A percentile compares a stretch with the other conserved stretches of the same genome.
phyloP scores from a whole-genome alignment of 1,140 invertebrate species.

The Zaprionus africanus region DNA sequence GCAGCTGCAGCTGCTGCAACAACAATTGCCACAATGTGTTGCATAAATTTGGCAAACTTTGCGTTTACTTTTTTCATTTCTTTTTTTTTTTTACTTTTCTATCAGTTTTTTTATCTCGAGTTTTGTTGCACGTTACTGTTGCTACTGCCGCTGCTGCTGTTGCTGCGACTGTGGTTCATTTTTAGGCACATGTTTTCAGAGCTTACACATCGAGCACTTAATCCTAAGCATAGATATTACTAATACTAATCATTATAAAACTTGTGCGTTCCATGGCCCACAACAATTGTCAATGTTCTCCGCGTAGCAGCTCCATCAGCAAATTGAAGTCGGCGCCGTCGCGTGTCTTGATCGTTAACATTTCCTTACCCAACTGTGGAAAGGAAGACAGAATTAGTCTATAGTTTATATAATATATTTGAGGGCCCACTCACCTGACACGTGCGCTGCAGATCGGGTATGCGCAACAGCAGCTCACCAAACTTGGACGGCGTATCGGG shows the following conservation, averaged over 20 bases:
- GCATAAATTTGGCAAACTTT: slow-evolving; percentile 67
- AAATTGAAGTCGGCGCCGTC: slow-evolving; percentile 96
- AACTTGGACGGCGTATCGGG: slow-evolving; percentile 97
- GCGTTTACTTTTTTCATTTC: not conserved
- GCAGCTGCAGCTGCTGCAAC: slow-evolving; percentile 18
- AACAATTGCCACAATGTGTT: slow-evolving; percentile 23
- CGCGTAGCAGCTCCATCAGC: slow-evolving; percentile 96
- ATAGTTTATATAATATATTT: not conserved
- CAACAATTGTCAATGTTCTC: slow-evolving; percentile 89
- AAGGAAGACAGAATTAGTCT: not conserved
- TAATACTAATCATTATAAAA: slow-evolving; percentile 77
- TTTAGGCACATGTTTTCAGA: slow-evolving; percentile 81
- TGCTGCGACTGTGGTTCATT: slow-evolving; percentile 33
- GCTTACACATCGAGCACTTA: slow-evolving; percentile 70
- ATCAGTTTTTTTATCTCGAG: slow-evolving; percentile 48
- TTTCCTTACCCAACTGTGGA: slow-evolving; percentile 94
- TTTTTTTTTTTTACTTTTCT: slow-evolving; percentile 23
- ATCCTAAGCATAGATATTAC: slow-evolving; percentile 57
- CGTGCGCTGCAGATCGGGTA: slow-evolving; percentile 96
- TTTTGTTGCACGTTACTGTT: slow-evolving; percentile 16
- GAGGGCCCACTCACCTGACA: slow-evolving; percentile 89
- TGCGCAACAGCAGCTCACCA: slow-evolving; percentile 95
- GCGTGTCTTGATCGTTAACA: slow-evolving; percentile 93
- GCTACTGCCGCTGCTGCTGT: slow-evolving; percentile 9
- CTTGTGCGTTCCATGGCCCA: slow-evolving; percentile 42